Percentiles rank a stretch among this genome's conserved stretches.
These are phyloP conservation scores for Drosophila fulvimacula DNA, from an alignment of 2,888 invertebrate genomes.

Conservation along the genomic window DNA sequence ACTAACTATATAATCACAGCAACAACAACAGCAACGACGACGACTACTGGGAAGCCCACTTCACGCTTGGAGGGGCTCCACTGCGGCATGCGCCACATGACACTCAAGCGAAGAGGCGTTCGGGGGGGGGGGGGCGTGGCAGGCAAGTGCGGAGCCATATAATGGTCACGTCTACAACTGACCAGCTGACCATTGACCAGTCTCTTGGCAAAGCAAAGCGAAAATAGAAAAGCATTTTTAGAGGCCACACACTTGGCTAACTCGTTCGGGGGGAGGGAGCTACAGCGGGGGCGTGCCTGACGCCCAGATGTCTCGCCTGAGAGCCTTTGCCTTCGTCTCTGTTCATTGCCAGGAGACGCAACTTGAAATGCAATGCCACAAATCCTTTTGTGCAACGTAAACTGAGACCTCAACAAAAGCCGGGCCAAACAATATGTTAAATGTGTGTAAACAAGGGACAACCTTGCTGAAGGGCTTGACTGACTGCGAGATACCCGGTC, in stretches of 20 bases:
- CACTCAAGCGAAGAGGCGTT: constrained; percentile 48
- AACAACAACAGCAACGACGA: constrained; percentile 13
- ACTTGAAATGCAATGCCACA: constrained; percentile 38
- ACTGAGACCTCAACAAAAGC: constrained; percentile 23
- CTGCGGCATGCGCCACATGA: constrained; percentile 75
- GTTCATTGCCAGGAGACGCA: constrained; percentile 56
- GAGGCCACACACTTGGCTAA: constrained; percentile 38
- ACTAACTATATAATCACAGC: constrained; percentile 50
- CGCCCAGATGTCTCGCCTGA: constrained; percentile 71
- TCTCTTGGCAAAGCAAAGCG: constrained; percentile 45
- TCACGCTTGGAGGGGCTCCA: constrained; percentile 63
- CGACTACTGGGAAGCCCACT: constrained; percentile 64
- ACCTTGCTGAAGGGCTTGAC: too few species aligned
- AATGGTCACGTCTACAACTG: constrained; percentile 28
- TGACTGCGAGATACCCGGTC: neutral
- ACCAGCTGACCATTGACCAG: constrained; percentile 74
- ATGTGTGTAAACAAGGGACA: neutral
- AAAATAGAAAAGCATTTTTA: constrained; percentile 33
- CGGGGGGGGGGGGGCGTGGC: constrained; percentile 2
- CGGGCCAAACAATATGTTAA: constrained; percentile 2
- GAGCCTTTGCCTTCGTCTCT: constrained; percentile 49
- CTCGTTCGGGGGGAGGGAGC: neutral
- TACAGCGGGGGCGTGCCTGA: constrained; percentile 8
- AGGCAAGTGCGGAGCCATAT: constrained; percentile 12
- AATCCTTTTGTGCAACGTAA: constrained; percentile 55